Conservation (phyloP, 1,140 invertebrate genomes). For the Drosophila bocki region DNA sequence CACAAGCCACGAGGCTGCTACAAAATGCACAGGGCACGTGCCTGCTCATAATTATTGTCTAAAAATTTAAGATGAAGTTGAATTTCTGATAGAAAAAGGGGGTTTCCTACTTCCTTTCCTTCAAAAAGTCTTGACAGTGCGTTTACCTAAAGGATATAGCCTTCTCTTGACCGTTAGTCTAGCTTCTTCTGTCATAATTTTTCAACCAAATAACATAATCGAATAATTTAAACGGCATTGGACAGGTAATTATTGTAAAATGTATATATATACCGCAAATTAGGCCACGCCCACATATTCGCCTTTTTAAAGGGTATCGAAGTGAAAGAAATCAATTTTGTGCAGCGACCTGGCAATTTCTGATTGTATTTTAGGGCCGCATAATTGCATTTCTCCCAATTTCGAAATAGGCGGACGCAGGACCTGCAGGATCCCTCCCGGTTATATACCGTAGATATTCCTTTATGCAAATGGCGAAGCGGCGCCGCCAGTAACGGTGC, state of each 20-base stretch:
- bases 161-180: no score
- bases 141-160: no score
- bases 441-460: conserved; percentile 37
- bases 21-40: conserved; percentile 22
- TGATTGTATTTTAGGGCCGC: conserved; percentile 42
- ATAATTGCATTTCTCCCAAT: conserved; percentile 38
- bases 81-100: neutral
- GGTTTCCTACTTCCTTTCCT: no score
- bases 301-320: no score
- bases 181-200: no score
- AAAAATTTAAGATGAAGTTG: neutral
- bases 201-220: no score
- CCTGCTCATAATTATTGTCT: conserved; percentile 20
- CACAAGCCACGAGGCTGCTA: conserved; percentile 9
- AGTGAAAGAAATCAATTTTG: no score
- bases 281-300: no score
- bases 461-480: conserved; percentile 69
- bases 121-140: no score
- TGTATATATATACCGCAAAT: no score
- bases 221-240: no score
- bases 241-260: no score
- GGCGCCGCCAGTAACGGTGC: conserved; percentile 61
- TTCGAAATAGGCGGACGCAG: neutral
- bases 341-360: neutral
- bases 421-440: neutral